A percentile compares a stretch with the other conserved stretches of the same genome.
Conservation (phyloP, 2,113 vertebrate genomes). For the Hemicordylus capensis region DNA sequence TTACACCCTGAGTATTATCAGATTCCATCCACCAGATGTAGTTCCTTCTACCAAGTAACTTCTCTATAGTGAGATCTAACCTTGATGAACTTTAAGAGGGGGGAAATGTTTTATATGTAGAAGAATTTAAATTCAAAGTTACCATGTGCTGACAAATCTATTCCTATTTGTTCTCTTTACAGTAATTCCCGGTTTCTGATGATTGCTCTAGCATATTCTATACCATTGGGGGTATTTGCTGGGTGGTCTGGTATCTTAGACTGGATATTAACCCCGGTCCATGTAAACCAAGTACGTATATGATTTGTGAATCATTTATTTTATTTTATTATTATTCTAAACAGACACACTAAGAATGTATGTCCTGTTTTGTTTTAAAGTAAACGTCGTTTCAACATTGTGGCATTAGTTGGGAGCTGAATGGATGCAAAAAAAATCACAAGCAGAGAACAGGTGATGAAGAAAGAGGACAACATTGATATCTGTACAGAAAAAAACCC, state of each 20-base stretch:
- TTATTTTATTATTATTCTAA: not conserved
- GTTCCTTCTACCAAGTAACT: not conserved
- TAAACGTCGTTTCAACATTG: not conserved
- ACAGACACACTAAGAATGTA: not conserved
- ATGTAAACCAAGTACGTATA: slow-evolving; percentile 90
- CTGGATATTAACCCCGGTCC: slow-evolving; percentile 92
- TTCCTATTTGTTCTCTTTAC: slow-evolving; percentile 51
- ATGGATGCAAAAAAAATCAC: not conserved
- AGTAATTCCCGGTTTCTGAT: slow-evolving; percentile 96
- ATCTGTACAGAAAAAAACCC: slow-evolving; percentile 18
- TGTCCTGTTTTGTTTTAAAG: not conserved
- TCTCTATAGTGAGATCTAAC: not conserved
- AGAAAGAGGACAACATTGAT: slow-evolving; percentile 21
- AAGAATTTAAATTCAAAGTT: not conserved
- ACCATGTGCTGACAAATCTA: not conserved
- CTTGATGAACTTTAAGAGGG: not conserved
- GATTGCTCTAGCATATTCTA: slow-evolving; percentile 93
- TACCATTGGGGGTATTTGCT: slow-evolving; percentile 92
- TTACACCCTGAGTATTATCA: not conserved
- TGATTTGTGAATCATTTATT: not conserved
- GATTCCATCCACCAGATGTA: not conserved
- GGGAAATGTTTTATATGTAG: not conserved
- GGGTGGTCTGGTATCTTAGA: slow-evolving; percentile 96
- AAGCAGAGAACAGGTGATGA: not conserved
- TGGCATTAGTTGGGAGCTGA: not conserved